Base-by-base conservation (phyloP, 2,888 invertebrate genomes). In the Schizotus pectinicornis region DNA sequence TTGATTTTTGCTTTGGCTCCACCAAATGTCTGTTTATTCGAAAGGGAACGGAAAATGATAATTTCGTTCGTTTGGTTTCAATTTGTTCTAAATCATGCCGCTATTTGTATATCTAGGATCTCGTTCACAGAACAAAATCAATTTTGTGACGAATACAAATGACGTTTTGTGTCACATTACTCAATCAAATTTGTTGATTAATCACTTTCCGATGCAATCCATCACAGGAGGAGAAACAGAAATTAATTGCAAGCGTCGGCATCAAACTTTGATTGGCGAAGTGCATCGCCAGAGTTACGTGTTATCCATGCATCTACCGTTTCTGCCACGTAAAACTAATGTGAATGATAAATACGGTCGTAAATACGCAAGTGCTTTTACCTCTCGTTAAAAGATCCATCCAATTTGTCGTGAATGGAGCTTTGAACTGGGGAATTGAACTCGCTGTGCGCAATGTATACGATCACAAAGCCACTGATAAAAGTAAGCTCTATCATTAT, bases 401-500 rank as follows among this genome's bases (percentile, higher is more conserved):
- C 39, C 33, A 41, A 41, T 50, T 39, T 41, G 9, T 48, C 33
- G 33, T 43, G 46, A 46, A 46, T 12, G 22, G 46, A 43, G 43
- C 43, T 43, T 32, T 32, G 32, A 31, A 32, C 30, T 11, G 32
- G 6, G 32, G 12, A 31, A 11, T 32, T 45, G 33, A 45, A 33
- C 33, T 45, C 31, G 11, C 22, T 22, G 22, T 41, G 14, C 22
- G 36, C 36, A 36, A 46, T 32, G 22, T 12, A 30, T 14, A 30
- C 34, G 7, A 41, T 34, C 42, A 52, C 38, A 39, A 56, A 56
- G 56, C 43, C 56, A 56, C 42, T 49, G 48, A 43, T 56, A 49
- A 49, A 56, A 49, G 47, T 54, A 54, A 56, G 49, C 49, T 49
- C 56, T 43, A 39, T 56, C 56, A 49, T 56, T 56, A 56, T 36